Percentiles rank a stretch among this genome's conserved stretches.
Evolutionary conservation across 2,113 vertebrate species (phyloP).

Genomic region (Cisticola juncidis): DNA sequence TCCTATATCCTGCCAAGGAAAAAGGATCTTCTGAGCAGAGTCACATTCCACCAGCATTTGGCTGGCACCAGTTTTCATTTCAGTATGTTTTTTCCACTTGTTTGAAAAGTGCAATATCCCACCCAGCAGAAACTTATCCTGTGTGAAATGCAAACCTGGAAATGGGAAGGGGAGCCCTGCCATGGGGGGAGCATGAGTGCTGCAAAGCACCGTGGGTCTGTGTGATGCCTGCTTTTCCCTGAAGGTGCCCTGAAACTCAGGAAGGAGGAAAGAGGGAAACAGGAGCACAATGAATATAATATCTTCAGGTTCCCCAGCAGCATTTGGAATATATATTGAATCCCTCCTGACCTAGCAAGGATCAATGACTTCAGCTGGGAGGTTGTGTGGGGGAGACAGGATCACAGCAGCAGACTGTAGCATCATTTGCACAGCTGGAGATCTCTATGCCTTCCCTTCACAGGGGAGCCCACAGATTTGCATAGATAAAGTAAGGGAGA

Average conservation of each 20-base stretch:
- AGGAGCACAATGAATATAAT: rapidly evolving
- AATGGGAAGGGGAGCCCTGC: background rate
- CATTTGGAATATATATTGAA: rapidly evolving
- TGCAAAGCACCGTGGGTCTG: rapidly evolving
- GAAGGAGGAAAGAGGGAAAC: background rate
- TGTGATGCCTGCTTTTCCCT: background rate
- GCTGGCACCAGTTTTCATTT: background rate
- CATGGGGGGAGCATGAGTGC: background rate
- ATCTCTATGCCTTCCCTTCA: background rate
- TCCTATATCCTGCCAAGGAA: background rate
- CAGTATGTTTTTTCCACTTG: background rate
- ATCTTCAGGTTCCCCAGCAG: background rate
- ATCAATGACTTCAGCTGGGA: background rate
- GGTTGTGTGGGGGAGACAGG: too few species aligned
- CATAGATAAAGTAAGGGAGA: background rate
- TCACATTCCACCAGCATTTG: background rate
- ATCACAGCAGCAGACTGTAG: background rate
- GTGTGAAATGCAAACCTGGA: background rate
- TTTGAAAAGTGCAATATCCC: background rate
- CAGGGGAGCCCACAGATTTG: rapidly evolving
- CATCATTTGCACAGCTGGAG: background rate
- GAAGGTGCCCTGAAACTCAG: too few species aligned
- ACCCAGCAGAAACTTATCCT: background rate
- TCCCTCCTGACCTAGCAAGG: background rate
- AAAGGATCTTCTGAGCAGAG: background rate